Base-by-base conservation (phyloP, 2,888 invertebrate species). In the Scaptomyza flava region DNA sequence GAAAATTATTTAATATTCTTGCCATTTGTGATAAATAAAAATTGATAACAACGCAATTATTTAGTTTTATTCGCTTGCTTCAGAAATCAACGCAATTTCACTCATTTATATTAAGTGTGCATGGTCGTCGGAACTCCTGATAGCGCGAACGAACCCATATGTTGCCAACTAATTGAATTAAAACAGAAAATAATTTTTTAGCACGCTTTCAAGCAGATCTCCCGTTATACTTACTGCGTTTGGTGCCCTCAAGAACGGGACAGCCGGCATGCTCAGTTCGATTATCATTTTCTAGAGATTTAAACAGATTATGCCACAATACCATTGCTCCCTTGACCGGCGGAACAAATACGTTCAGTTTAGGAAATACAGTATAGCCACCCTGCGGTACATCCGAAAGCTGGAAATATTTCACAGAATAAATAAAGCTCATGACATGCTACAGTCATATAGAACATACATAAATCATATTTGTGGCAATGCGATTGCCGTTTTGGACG, bases 301-400 rank as follows among this genome's bases (percentile, higher is more conserved):
- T 94, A 90, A 96, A 95, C 66, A 99, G 93, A 93, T 99, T 99
- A 90, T 96, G 94, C 99, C 99, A 99, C 93, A 98, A 97, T 0
- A 97, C 96, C 34, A 98, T 97, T 5, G 97, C 94, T 6, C 98
- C 96, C 92, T 97, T 97, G 79, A 94, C 94, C 0, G 99, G 99
- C 94, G 96, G 96, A 57, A 98, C 92, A 45, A 96, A 95, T 23
- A 97, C 93, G 23, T 96, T 96, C n/a, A 98, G 93, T 70, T 95
- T 94, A 0, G 98, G 97, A 92, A 99, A 99, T 11, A 98, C 98
- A 0, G 99, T 99, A 6, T 98, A 98, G 36, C 99, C 99, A 1
- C 99, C 99, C 90, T 97, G 97, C 31, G 96, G 94, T n/a, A 99
- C 99, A 90, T 98, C 97, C 62, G 96, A 96, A 96, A 99, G 97